Conservation (phyloP, 2,888 invertebrate genomes). For the Notodonta ziczac region DNA sequence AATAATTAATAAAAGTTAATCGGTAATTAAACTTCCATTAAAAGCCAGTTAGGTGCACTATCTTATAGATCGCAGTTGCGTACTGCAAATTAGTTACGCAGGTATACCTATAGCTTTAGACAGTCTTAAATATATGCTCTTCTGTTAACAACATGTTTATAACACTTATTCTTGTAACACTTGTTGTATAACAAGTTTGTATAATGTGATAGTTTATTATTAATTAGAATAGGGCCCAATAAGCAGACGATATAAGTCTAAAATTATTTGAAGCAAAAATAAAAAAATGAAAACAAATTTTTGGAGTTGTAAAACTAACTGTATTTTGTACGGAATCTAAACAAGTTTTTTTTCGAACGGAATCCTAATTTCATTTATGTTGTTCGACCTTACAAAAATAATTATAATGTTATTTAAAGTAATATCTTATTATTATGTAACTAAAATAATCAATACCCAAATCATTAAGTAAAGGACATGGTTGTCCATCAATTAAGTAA, state of each 20-base stretch:
- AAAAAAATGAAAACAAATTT: no score
- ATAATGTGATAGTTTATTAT: neutral
- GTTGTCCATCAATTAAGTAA: conserved; percentile 34
- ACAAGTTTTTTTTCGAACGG: neutral
- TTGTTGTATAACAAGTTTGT: conserved; percentile 6
- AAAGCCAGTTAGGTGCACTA: neutral
- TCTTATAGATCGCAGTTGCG: conserved; percentile 5
- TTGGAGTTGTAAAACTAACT: no score
- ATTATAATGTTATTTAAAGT: conserved; percentile 11
- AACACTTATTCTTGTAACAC: conserved; percentile 9
- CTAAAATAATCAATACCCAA: conserved; percentile 18
- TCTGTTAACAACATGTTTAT: neutral
- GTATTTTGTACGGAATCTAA: neutral
- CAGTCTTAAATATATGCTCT: neutral
- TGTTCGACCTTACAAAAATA: conserved; percentile 6
- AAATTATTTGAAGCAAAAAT: neutral
- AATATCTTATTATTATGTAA: conserved; percentile 14
- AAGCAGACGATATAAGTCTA: neutral
- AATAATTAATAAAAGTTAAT: neutral
- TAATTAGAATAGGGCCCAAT: neutral
- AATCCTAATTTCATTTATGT: conserved; percentile 10
- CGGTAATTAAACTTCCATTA: neutral
- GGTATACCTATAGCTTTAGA: neutral
- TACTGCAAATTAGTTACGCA: conserved; percentile 7
- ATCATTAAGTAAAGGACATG: conserved; percentile 37